phyloP scores from a whole-genome alignment of 30 jellyfish, hydroid and myxozoan species.

The Morbakka virulenta region DNA sequence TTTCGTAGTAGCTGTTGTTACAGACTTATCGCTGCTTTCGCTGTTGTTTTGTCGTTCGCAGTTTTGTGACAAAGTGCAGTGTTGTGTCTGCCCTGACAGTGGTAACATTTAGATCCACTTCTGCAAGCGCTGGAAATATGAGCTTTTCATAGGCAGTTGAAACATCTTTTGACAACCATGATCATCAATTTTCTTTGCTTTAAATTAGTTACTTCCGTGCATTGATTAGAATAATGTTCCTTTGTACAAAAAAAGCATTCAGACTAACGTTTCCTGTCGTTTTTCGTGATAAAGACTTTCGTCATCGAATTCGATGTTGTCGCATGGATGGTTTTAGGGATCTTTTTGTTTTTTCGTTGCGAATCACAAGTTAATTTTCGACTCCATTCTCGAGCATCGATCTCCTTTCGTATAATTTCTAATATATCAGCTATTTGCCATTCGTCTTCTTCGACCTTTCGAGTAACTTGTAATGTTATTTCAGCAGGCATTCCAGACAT shows the following conservation, averaged over 20 bases:
- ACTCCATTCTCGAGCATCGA: slow-evolving; percentile 44
- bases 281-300: slow-evolving; percentile 2
- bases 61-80: slow-evolving; percentile 3
- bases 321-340: neutral
- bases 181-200: neutral
- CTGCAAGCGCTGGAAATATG: neutral
- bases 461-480: slow-evolving; percentile 3
- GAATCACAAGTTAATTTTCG: neutral
- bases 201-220: neutral
- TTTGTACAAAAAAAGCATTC: slow-evolving; percentile 20
- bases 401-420: neutral
- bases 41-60: neutral
- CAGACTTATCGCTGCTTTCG: neutral
- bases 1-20: slow-evolving; percentile 1
- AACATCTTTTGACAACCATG: slow-evolving; percentile 8
- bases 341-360: neutral
- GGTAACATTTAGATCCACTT: neutral
- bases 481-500: slow-evolving; percentile 35
- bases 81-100: slow-evolving; percentile 1
- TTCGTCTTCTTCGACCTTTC: neutral
- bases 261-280: neutral
- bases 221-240: slow-evolving; percentile 5
- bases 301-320: slow-evolving; percentile 2
- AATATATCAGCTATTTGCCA: slow-evolving; percentile 8
- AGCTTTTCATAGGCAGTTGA: slow-evolving; percentile 28